Evolutionary conservation across 2,888 invertebrate species (phyloP), one percentile per base, ranked within the genome.

Genomic region (Biston betularia): DNA sequence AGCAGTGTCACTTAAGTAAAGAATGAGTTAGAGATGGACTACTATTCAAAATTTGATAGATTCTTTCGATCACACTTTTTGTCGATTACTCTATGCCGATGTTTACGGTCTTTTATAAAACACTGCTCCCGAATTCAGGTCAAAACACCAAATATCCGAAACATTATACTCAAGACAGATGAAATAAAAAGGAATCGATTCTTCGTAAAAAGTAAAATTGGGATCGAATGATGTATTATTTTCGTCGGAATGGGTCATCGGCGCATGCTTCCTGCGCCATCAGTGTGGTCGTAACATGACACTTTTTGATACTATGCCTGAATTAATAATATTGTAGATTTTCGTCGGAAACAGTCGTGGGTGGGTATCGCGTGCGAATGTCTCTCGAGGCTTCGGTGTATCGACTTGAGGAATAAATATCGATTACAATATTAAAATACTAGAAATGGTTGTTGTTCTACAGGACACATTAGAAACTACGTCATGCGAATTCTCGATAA

Each of bases 301-400:
- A 92, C 93, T 89, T 80, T 87, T 86, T 87, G 88, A 90, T 90
- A 88, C 89, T 93, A 92, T 92, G 93, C 90, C 84, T 92, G 90
- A 90, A 90, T 93, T 93, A 89, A 91, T 92, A 92, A 92, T 87
- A 88, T 89, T 89, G 87, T 91, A 88, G 89, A 92, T 88, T 88
- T 89, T 88, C 83, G 85, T 81, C 83, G 87, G 88, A 85, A 84
- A 82, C 88, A 88, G 84, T 83, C 85, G 78, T 75, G 73, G 73
- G 78, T 75, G 73, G 73, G 83, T 77, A 86, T 91, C 88, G 92
- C 93, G 90, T 93, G 93, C 93, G 77, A 92, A 92, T 90, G 89
- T 87, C 83, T 87, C 85, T 88, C 88, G 87, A 88, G 92, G 91
- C 89, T 91, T 92, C 91, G 73, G 78, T 87, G 86, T 85, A 87